Conservation (phyloP, 2,797 vertebrate genomes). For the Meriones psammophilus region DNA sequence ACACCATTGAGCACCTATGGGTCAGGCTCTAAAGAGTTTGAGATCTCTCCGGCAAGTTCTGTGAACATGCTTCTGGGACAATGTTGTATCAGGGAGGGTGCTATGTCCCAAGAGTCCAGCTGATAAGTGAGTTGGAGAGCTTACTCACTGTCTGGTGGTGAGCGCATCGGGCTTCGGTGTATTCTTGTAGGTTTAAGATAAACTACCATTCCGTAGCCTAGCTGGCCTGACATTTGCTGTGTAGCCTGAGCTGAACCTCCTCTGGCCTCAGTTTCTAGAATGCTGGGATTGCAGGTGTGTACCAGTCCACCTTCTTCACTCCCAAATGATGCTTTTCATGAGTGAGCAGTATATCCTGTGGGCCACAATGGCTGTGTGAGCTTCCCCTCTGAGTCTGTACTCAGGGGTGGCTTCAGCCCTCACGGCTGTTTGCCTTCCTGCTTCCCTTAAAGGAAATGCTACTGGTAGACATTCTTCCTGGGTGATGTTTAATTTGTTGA, state of each 20-base stretch:
- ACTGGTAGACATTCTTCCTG: background rate
- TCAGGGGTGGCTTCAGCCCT: accelerated
- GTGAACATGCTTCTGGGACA: background rate
- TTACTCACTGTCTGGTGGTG: accelerated
- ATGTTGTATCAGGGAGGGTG: too few relatives aligned
- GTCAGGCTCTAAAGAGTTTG: background rate
- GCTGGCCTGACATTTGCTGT: background rate
- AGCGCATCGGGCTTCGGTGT: background rate
- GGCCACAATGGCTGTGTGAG: accelerated
- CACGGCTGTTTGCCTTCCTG: accelerated
- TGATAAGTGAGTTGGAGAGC: accelerated
- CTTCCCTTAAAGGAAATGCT: background rate
- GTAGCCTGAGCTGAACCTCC: background rate
- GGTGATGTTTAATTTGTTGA: background rate
- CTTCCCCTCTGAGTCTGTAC: accelerated
- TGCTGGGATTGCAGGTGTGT: background rate
- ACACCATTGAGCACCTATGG: background rate
- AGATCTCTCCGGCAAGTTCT: background rate
- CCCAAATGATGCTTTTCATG: too few relatives aligned
- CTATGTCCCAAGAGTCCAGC: background rate
- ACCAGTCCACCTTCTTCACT: background rate
- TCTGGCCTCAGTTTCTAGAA: background rate
- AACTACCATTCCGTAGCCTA: background rate
- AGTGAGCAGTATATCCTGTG: accelerated
- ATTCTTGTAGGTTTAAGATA: background rate